These are phyloP conservation scores for Ceratoteleas bidentatus DNA, from an alignment of 1,140 invertebrate species.

Conservation along the genomic window DNA sequence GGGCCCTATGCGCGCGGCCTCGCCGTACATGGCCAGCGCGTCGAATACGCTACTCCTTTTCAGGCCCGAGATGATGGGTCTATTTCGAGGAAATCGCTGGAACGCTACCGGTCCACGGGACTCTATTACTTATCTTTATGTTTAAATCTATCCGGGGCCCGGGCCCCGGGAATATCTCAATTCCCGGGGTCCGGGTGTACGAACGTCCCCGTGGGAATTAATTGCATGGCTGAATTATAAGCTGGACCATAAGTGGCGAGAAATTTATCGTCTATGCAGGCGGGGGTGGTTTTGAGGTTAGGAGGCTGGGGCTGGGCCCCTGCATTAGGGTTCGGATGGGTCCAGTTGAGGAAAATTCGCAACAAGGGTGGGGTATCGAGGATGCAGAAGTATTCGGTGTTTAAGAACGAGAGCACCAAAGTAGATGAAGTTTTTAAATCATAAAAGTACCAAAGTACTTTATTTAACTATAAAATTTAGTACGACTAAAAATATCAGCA, in stretches of 20 bases:
- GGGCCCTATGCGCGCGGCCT: slow-evolving; percentile 44
- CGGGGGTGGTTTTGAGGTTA: not conserved
- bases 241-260: slow-evolving; percentile 40
- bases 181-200: slow-evolving; percentile 43
- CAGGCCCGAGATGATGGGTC: slow-evolving; percentile 66
- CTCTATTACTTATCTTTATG: slow-evolving; percentile 59
- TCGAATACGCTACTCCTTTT: slow-evolving; percentile 52
- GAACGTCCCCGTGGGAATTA: slow-evolving; percentile 44
- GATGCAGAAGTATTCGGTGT: too few species aligned
- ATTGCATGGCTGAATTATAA: slow-evolving; percentile 62
- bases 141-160: slow-evolving; percentile 49
- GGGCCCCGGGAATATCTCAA: slow-evolving; percentile 54
- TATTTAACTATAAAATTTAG: too few species aligned
- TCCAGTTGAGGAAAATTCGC: too few species aligned
- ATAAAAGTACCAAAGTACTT: too few species aligned
- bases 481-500: too few species aligned
- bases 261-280: slow-evolving; percentile 45
- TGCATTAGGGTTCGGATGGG: too few species aligned
- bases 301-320: too few species aligned
- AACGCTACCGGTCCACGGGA: slow-evolving; percentile 64
- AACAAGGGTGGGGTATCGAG: too few species aligned
- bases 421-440: too few species aligned
- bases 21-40: slow-evolving; percentile 60
- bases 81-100: slow-evolving; percentile 70
- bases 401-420: too few species aligned